Conservation (phyloP, 2,888 invertebrate genomes). For the Himalopsyche japonica region DNA sequence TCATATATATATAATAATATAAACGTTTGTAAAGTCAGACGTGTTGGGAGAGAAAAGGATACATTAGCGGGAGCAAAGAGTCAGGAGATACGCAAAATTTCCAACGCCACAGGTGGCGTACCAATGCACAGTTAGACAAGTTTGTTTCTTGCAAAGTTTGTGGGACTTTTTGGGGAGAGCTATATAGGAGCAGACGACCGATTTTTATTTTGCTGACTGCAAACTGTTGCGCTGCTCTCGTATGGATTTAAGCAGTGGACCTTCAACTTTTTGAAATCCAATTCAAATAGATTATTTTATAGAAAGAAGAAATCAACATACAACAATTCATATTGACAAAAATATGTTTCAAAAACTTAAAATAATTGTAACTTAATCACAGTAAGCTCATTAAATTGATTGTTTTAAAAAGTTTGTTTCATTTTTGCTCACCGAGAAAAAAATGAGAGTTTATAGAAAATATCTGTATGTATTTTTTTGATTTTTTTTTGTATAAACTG, state of each 20-base stretch:
- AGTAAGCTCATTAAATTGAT: too few relatives aligned
- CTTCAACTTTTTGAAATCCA: background rate
- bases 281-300: too few relatives aligned
- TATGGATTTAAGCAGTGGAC: constrained; percentile 9
- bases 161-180: background rate
- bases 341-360: too few relatives aligned
- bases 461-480: too few relatives aligned
- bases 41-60: constrained; percentile 13
- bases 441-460: too few relatives aligned
- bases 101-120: constrained; percentile 37
- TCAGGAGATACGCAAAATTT: constrained; percentile 32
- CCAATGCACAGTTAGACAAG: constrained; percentile 20
- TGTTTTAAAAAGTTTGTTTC: too few relatives aligned
- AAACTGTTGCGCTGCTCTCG: constrained; percentile 30
- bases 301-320: too few relatives aligned
- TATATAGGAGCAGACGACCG: constrained; percentile 2
- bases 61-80: background rate
- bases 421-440: too few relatives aligned
- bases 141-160: background rate
- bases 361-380: too few relatives aligned
- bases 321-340: too few relatives aligned
- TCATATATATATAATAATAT: background rate
- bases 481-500: too few relatives aligned
- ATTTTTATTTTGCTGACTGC: constrained; percentile 21
- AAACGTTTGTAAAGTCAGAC: background rate